Conservation (phyloP, 2,888 invertebrate genomes). For the Sturmia bella region DNA sequence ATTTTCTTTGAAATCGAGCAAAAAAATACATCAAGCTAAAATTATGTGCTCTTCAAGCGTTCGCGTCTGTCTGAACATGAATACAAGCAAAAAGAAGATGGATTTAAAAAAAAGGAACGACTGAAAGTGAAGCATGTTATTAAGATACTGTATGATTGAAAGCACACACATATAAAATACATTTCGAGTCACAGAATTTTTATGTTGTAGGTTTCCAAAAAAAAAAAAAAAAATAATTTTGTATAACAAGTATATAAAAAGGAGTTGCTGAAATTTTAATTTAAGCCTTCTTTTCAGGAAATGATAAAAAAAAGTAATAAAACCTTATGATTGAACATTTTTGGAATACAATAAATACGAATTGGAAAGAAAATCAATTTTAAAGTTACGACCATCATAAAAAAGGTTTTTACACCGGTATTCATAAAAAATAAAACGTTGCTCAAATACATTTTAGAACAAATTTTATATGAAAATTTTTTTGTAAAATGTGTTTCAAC, state of each 20-base stretch:
- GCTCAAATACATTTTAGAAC: no score
- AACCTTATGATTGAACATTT: no score
- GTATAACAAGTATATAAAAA: neutral
- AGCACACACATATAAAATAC: neutral
- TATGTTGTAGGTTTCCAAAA: neutral
- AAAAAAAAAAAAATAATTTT: neutral
- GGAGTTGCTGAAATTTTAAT: neutral
- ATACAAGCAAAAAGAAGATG: neutral
- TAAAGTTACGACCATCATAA: no score
- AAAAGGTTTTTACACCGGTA: no score
- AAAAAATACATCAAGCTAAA: slow-evolving; percentile 12
- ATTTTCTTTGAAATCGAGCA: neutral
- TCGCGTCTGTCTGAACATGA: slow-evolving; percentile 9
- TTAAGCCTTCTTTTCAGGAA: no score
- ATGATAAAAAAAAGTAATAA: no score
- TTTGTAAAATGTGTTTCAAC: no score
- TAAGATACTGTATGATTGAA: slow-evolving; percentile 45
- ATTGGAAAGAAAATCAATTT: no score
- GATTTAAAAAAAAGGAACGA: slow-evolving; percentile 4
- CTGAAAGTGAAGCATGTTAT: slow-evolving; percentile 37
- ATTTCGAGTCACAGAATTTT: slow-evolving; percentile 10
- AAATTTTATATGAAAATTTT: no score
- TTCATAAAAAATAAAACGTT: no score
- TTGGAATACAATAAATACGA: no score
- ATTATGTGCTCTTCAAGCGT: slow-evolving; percentile 15